These are phyloP conservation scores for Himalopsyche japonica DNA, from an alignment of 2,888 invertebrate species.

Conservation along the genomic window DNA sequence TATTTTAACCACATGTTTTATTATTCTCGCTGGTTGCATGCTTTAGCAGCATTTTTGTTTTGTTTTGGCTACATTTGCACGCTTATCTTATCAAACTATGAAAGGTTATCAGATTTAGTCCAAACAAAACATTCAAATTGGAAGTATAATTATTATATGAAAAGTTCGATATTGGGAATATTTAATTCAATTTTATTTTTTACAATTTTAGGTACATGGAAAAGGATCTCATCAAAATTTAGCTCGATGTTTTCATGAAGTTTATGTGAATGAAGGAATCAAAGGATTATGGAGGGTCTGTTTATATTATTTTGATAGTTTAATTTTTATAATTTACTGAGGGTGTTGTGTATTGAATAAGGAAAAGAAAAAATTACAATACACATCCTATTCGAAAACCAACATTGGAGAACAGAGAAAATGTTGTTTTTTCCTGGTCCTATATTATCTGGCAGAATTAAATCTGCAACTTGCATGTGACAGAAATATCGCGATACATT, in stretches of 20 bases:
- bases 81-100: not conserved
- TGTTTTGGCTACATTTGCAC: not conserved
- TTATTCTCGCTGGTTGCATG: not conserved
- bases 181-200: not conserved
- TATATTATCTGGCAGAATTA: too few relatives aligned
- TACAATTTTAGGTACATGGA: slow-evolving; percentile 52
- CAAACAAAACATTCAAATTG: not conserved
- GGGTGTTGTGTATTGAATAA: too few relatives aligned
- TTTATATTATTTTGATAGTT: not conserved
- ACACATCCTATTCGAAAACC: too few relatives aligned
- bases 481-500: too few relatives aligned
- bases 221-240: slow-evolving; percentile 65
- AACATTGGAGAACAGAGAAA: too few relatives aligned
- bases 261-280: slow-evolving; percentile 81
- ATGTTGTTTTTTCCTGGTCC: too few relatives aligned
- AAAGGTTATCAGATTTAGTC: not conserved
- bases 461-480: too few relatives aligned
- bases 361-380: too few relatives aligned
- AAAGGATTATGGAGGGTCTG: slow-evolving; percentile 80
- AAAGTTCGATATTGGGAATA: too few relatives aligned
- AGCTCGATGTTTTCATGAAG: slow-evolving; percentile 78
- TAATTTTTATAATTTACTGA: too few relatives aligned
- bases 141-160: not conserved
- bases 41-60: not conserved
- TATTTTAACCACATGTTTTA: not conserved